Evolutionary conservation across 2,113 vertebrate species (phyloP), one percentile per base, ranked within the genome.

Genomic region (Petromus typicus): DNA sequence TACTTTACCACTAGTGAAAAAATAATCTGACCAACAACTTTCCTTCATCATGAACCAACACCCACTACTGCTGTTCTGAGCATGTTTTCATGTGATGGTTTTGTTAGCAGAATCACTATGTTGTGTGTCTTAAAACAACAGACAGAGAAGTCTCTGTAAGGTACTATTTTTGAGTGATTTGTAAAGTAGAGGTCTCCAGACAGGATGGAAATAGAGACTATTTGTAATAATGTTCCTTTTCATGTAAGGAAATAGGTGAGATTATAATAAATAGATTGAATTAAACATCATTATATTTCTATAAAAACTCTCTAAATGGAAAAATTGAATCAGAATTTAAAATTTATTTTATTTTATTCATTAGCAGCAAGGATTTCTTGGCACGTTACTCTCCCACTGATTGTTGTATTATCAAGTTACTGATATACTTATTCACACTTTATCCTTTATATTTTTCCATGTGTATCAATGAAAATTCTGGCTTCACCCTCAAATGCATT

Each of bases 161-260:
- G 18, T 64, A 8, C 2, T 6, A 30, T 64, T 93, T 40, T 93
- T 85, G 67, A 57, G 5, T 54, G 45, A 69, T 10, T 22, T 90
- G 11, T 87, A 10, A 90, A 91, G 40, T 61, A 43, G 11, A 93
- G 43, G 40, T 51, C 71, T n/a, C 37, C 64, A 20, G 37, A 56
- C 30, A 34, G 4, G 3, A 40, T 96, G 34, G 78, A 96, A 18
- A 71, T 12, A 3, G 32, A 7, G 20, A 71, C 4, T 79, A 64
- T 85, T 51, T 88, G 7, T 22, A 84, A 25, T 67, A 56, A 27
- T 76, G 32, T 83, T 67, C 13, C n/a, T 91, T 61, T 91, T 79
- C 6, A 45, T 40, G 81, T 84, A 48, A 69, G 9, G 37, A 40
- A 23, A 75, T 86, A 0, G n/a, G n/a, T 56, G 48, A 90, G 14